phyloP scores from a whole-genome alignment of 2,888 invertebrate genomes.

The Oxycera nigricornis region DNA sequence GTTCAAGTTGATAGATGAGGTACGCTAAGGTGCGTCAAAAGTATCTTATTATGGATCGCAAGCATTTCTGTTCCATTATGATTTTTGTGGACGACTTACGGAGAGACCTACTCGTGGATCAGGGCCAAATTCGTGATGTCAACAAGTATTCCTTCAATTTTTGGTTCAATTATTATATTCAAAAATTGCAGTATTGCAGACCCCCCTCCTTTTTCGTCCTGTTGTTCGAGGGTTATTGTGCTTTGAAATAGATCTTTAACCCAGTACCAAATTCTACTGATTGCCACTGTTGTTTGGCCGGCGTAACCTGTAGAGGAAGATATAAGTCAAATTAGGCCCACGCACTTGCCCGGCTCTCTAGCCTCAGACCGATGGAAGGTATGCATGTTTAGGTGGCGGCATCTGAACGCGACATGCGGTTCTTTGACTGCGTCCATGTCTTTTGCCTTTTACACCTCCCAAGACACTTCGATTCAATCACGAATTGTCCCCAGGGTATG shows the following conservation, averaged over 20 bases:
- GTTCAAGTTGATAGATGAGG: background rate
- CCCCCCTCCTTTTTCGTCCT: too few species aligned
- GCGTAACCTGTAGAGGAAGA: background rate
- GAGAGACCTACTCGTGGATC: too few species aligned
- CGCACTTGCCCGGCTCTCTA: constrained; percentile 26
- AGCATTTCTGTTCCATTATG: too few species aligned
- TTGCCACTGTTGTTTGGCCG: background rate
- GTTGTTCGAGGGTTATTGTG: too few species aligned
- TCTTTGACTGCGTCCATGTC: background rate
- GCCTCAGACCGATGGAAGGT: constrained; percentile 30
- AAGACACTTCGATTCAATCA: constrained; percentile 29
- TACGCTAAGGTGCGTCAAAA: background rate
- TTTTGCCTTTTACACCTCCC: constrained; percentile 17
- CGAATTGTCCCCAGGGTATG: constrained; percentile 22
- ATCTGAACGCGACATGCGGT: too few species aligned
- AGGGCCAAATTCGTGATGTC: too few species aligned
- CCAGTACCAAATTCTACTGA: background rate
- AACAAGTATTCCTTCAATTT: too few species aligned
- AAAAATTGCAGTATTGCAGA: too few species aligned
- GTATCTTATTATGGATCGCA: background rate
- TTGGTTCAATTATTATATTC: too few species aligned
- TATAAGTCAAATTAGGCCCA: constrained; percentile 34
- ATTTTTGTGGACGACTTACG: too few species aligned
- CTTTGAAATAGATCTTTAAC: background rate
- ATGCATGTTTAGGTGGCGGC: too few species aligned